Evolutionary conservation across 2,113 vertebrate genomes (phyloP).

Genomic region (Gasterosteus nipponicus): DNA sequence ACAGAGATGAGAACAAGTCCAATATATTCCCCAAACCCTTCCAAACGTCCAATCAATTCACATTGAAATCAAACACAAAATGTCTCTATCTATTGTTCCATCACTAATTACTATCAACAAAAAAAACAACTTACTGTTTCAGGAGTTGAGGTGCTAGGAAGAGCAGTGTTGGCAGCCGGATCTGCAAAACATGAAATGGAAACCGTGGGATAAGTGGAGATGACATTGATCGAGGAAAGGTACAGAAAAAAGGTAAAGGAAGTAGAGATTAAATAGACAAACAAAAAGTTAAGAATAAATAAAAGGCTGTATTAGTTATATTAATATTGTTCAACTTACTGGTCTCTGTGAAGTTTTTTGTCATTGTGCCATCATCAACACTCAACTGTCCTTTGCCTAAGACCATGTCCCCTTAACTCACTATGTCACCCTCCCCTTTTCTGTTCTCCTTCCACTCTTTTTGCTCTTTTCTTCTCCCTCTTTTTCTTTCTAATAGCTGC

Average conservation of each 20-base stretch:
- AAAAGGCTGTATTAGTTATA: background rate
- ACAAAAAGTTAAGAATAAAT: background rate
- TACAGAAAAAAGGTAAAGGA: too few relatives aligned
- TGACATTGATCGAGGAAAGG: background rate
- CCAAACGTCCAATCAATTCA: background rate
- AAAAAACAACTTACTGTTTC: conserved; percentile 46
- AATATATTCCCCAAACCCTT: background rate
- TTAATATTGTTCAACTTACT: conserved; percentile 34
- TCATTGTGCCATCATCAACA: conserved; percentile 61
- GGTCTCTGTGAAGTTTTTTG: conserved; percentile 28
- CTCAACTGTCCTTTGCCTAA: conserved; percentile 16
- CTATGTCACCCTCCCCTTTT: background rate
- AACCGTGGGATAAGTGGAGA: background rate
- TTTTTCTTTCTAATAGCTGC: background rate
- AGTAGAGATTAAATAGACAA: background rate
- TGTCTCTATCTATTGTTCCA: background rate
- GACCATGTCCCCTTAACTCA: conserved; percentile 12
- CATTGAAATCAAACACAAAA: background rate
- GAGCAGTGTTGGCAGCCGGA: conserved; percentile 27
- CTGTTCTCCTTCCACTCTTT: background rate
- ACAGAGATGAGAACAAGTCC: too few relatives aligned
- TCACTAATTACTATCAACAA: background rate
- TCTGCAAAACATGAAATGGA: conserved; percentile 25
- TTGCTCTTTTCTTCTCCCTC: background rate
- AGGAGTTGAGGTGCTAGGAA: conserved; percentile 15